Conservation (phyloP, 92 coral and sea anemone genomes). For the Isaurus tuberculatus region DNA sequence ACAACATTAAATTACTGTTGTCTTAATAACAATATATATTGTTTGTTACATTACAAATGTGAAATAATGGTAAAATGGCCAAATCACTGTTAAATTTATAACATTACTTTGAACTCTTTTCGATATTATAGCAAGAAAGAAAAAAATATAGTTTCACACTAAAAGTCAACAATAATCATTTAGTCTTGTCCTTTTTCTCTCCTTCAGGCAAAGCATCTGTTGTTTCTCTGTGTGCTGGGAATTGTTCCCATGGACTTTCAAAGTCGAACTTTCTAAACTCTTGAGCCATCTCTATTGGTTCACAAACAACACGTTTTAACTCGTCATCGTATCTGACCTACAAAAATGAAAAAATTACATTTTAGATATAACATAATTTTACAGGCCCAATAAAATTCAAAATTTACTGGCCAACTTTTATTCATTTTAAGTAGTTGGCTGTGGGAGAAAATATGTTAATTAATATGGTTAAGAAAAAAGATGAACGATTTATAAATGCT, state of each 20-base stretch:
- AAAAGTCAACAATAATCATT: slow-evolving; percentile 25
- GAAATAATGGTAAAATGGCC: too few relatives aligned
- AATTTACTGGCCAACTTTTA: too few relatives aligned
- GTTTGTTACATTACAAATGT: too few relatives aligned
- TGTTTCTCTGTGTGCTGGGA: slow-evolving; percentile 83
- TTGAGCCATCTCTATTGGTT: slow-evolving; percentile 96
- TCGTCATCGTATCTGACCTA: slow-evolving; percentile 98
- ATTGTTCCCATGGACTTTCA: slow-evolving; percentile 95
- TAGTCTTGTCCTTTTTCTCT: slow-evolving; percentile 37
- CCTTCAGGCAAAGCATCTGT: slow-evolving; percentile 47
- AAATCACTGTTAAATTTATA: background rate
- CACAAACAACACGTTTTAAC: slow-evolving; percentile 94
- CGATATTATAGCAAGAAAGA: background rate
- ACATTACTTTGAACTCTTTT: background rate
- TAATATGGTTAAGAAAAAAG: too few relatives aligned
- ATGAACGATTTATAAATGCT: too few relatives aligned
- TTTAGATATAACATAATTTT: too few relatives aligned
- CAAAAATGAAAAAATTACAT: slow-evolving; percentile 22
- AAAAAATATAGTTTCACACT: background rate
- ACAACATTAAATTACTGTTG: too few relatives aligned
- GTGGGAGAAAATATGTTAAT: too few relatives aligned
- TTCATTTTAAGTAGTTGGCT: too few relatives aligned
- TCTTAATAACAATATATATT: too few relatives aligned
- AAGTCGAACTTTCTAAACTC: slow-evolving; percentile 96
- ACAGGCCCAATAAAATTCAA: too few relatives aligned